Conservation (phyloP, 2,113 vertebrate genomes). For the Ammodytes marinus region DNA sequence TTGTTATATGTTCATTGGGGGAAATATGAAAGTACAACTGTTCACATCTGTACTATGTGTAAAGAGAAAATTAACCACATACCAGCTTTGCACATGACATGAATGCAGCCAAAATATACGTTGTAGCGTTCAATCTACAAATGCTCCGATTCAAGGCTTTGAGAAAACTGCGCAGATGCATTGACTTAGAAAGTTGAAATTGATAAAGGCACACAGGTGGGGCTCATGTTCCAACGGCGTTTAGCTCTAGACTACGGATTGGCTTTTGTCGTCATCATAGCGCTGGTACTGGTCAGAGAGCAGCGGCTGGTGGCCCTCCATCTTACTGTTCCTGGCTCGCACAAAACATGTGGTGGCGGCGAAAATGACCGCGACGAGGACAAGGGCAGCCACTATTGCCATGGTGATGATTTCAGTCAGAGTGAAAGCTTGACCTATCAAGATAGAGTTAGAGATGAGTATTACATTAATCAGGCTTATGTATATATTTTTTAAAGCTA, state of each 20-base stretch:
- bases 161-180: background rate
- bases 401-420: slow-evolving; percentile 93
- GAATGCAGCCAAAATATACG: background rate
- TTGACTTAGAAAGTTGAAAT: background rate
- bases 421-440: slow-evolving; percentile 85
- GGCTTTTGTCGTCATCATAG: slow-evolving; percentile 91
- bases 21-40: background rate
- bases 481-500: too few relatives aligned
- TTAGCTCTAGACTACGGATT: slow-evolving; percentile 87
- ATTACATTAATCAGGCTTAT: background rate
- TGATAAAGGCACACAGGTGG: slow-evolving; percentile 6
- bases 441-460: background rate
- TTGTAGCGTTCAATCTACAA: background rate
- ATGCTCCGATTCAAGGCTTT: background rate
- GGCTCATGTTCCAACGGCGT: background rate
- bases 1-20: background rate
- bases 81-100: background rate
- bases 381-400: slow-evolving; percentile 87
- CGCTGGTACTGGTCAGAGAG: slow-evolving; percentile 92
- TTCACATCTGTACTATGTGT: background rate
- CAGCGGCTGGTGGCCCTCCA: slow-evolving; percentile 91
- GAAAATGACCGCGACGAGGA: slow-evolving; percentile 90
- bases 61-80: background rate
- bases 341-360: slow-evolving; percentile 85
- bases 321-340: slow-evolving; percentile 82